Evolutionary conservation across 2,888 invertebrate genomes (phyloP).

Genomic region (Microdon myrmicae): DNA sequence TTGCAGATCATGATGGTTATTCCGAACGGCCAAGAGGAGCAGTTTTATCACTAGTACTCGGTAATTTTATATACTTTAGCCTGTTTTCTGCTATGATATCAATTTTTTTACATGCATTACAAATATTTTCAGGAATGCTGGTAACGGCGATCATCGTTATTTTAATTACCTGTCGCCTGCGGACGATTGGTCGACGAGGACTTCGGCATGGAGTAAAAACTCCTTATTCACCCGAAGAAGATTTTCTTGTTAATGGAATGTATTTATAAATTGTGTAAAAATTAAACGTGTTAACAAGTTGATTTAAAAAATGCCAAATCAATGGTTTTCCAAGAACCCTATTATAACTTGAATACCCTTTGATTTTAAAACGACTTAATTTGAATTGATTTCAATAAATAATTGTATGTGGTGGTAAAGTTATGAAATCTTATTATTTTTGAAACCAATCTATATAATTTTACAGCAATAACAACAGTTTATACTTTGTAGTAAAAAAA

Average conservation of each 20-base stretch:
- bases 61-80: slow-evolving; percentile 62
- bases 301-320: too few species aligned
- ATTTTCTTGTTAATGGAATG: slow-evolving; percentile 98
- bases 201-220: slow-evolving; percentile 79
- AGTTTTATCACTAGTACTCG: slow-evolving; percentile 80
- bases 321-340: too few species aligned
- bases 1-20: slow-evolving; percentile 72
- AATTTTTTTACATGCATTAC: neutral
- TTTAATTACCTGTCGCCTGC: slow-evolving; percentile 83
- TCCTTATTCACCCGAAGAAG: slow-evolving; percentile 90
- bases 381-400: too few species aligned
- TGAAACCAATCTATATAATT: too few species aligned
- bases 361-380: too few species aligned
- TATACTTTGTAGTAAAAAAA: too few species aligned
- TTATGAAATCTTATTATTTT: too few species aligned
- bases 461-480: too few species aligned
- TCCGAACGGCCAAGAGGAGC: slow-evolving; percentile 82
- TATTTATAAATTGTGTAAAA: slow-evolving; percentile 78
- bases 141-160: slow-evolving; percentile 84
- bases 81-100: neutral
- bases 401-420: too few species aligned
- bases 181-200: slow-evolving; percentile 78
- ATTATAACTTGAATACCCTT: too few species aligned
- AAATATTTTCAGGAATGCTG: slow-evolving; percentile 72
- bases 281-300: too few species aligned